Evolutionary conservation across 2,113 vertebrate species (phyloP).

Genomic region (Nannobrachium achirus): DNA sequence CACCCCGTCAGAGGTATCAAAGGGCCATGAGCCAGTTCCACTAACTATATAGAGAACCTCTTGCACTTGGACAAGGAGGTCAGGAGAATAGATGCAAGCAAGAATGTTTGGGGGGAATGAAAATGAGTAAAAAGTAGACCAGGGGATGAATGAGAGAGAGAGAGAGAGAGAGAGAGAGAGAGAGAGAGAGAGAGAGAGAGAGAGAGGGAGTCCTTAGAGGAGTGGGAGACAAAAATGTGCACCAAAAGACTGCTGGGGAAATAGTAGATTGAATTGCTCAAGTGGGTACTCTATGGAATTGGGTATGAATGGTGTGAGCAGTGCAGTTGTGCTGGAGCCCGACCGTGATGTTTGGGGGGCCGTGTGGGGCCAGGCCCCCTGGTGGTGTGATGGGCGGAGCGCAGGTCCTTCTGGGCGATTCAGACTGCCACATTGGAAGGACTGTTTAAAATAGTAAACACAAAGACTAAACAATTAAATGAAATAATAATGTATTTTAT

Average conservation of each 20-base stretch:
- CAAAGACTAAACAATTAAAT: too few species aligned
- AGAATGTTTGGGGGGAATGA: slow-evolving; percentile 30
- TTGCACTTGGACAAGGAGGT: slow-evolving; percentile 47
- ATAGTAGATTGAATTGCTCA: slow-evolving; percentile 26
- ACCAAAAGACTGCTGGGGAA: slow-evolving; percentile 42
- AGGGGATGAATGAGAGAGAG: slow-evolving; percentile 51
- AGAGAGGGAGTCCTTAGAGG: background rate
- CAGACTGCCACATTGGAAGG: too few species aligned
- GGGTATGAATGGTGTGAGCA: too few species aligned
- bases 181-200: slow-evolving; percentile 21
- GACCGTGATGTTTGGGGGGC: too few species aligned
- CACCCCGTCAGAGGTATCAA: slow-evolving; percentile 55
- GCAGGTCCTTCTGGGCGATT: too few species aligned
- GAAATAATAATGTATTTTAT: too few species aligned
- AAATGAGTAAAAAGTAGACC: slow-evolving; percentile 60
- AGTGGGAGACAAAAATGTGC: slow-evolving; percentile 33
- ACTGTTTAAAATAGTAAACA: too few species aligned
- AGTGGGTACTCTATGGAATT: slow-evolving; percentile 33
- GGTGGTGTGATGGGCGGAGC: too few species aligned
- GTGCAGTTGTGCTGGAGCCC: too few species aligned
- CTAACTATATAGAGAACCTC: slow-evolving; percentile 53
- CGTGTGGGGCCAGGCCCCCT: too few species aligned
- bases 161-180: background rate
- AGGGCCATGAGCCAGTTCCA: slow-evolving; percentile 53
- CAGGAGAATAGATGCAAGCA: slow-evolving; percentile 58